Evolutionary conservation across 2,888 invertebrate species (phyloP).

Genomic region (Tetragnatha montana): DNA sequence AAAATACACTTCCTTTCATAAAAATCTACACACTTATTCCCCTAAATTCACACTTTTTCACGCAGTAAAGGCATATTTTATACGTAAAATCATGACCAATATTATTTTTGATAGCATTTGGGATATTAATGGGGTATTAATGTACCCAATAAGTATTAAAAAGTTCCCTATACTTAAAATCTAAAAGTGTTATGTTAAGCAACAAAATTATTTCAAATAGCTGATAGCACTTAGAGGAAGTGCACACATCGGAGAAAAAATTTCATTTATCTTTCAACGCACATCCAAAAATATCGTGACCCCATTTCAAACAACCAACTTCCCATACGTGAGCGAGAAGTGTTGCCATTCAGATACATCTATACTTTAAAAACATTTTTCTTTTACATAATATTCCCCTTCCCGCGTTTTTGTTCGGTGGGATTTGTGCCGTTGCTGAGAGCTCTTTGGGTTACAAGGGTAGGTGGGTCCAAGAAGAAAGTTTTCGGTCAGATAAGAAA

Average conservation of each 20-base stretch:
- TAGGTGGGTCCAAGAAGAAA: slow-evolving; percentile 11
- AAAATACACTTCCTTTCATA: no score
- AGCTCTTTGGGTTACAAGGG: slow-evolving; percentile 8
- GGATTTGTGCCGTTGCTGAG: background rate
- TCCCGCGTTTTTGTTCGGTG: slow-evolving; percentile 4
- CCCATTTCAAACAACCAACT: background rate
- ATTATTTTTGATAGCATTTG: no score
- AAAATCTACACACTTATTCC: no score
- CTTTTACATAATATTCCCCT: slow-evolving; percentile 1
- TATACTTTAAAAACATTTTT: slow-evolving; percentile 15
- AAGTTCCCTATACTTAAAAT: no score
- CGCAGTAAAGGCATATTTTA: no score
- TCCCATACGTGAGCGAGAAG: background rate
- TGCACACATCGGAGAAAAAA: background rate
- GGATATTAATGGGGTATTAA: no score
- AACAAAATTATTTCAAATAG: no score
- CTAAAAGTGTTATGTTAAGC: no score
- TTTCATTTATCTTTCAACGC: background rate
- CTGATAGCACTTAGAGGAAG: background rate
- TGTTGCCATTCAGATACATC: slow-evolving; percentile 21
- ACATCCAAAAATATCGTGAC: slow-evolving; percentile 1
- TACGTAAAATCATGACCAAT: no score
- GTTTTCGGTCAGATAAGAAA: slow-evolving; percentile 29
- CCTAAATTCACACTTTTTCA: no score
- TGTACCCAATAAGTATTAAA: no score